Evolutionary conservation across 37 sponge, comb jelly and placozoan genomes (phyloP), one percentile per base, ranked within the genome.

Genomic region (Amphimedon queenslandica): DNA sequence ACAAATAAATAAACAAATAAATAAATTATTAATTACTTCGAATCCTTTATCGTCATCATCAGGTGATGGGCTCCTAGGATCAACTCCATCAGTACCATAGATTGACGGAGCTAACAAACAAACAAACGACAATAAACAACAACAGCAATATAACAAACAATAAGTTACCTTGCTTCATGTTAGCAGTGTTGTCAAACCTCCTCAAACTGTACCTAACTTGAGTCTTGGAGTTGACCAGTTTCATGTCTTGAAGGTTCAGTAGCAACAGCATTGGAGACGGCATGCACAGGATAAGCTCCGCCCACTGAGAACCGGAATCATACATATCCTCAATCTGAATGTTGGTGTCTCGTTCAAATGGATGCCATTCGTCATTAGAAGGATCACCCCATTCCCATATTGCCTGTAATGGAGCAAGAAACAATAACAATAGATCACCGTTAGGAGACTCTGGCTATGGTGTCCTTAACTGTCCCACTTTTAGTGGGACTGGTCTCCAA

Each of bases 291-390:
- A 80, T 80, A 16, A 90, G 81, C 85, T 90, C 85, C 73, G 79
- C 67, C 85, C 85, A 90, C 77, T 90, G 83, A 33, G 85, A 79
- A 18, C 85, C 85, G 56, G 81, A 79, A 61, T 90, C 77, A 42
- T 84, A 84, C 90, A 90, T 80, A 25, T 90, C 77, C 73, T 90
- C 90, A 28, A 90, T 90, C 72, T 90, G 90, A 24, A 72, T 76
- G 77, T 90, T 90, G 5, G 76, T 80, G 10, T 75, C 76, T 23
- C 85, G 67, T 37, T 84, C 78, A 70, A 81, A 90, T 27, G 90
- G 81, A 55, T 90, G 85, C 90, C 90, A 90, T 55, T 73, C 71
- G 72, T 60, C 78, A 53, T 79, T 75, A 21, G 47, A 21, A 23
- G 64, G 64, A 18, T 86, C 80, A 21, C 84, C 77, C 90, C 90